Base-by-base conservation (phyloP, 2,888 invertebrate genomes). In the Neelides folsomi region DNA sequence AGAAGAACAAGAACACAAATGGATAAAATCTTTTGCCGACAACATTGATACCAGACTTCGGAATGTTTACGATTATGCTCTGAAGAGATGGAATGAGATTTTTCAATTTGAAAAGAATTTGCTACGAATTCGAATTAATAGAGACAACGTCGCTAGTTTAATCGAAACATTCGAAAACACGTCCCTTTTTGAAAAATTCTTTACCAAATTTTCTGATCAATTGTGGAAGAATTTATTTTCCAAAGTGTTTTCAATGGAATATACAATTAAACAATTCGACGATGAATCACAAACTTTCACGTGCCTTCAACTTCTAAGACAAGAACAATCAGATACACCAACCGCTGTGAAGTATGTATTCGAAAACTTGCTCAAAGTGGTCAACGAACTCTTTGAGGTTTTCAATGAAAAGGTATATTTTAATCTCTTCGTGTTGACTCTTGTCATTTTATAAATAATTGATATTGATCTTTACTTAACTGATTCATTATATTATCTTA, bases 161-260 rank as follows among this genome's bases (percentile, higher is more conserved):
- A 36, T 63, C 9, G 49, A 58, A 13, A 54, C 59, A 0, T 19
- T 61, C 12, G 52, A 53, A 47, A 59, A 61, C 50, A 49, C 58
- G 1, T 49, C 51, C 20, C 49, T 48, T 10, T 61, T 52, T 35
- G 39, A 43, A 1, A 49, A 52, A n/a, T 38, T 56, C 1, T 57
- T 55, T 53, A 55, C 51, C 3, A 51, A 53, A 19, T 60, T 63
- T 41, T 39, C 50, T n/a, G 45, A 47, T 19, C 54, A 58, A 41
- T 12, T 63, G 19, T 63, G 63, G 63, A 48, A 58, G 39, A 59
- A 58, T 39, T 45, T 63, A 4, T 49, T 63, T 1, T 54, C 54
- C 10, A 59, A 58, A 34, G 51, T 55, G n/a, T 56, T 57, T 41
- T 49, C 57, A 8, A 53, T 52, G 9, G 56, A 61, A 9, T 63